Conservation (phyloP, 2,888 invertebrate species). For the Priocnemis perturbator region DNA sequence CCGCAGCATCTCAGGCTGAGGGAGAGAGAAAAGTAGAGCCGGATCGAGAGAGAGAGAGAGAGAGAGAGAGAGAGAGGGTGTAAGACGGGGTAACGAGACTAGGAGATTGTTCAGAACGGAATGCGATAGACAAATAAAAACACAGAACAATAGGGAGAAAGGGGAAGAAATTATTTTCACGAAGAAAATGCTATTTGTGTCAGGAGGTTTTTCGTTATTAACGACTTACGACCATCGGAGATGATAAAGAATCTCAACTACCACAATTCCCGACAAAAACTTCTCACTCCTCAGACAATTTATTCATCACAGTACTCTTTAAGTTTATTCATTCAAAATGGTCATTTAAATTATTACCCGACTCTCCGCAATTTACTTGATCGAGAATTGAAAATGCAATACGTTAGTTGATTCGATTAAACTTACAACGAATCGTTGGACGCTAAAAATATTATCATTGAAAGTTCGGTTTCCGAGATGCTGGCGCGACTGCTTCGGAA, state of each 20-base stretch:
- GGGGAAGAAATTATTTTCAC: conserved; percentile 35
- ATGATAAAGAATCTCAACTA: conserved; percentile 11
- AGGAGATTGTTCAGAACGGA: neutral
- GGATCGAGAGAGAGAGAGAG: conserved; percentile 27
- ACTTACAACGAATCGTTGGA: too few relatives aligned
- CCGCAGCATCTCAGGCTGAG: conserved; percentile 59
- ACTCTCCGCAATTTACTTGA: too few relatives aligned
- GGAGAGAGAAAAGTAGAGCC: conserved; percentile 30
- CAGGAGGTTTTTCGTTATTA: too few relatives aligned
- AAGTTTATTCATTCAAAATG: too few relatives aligned
- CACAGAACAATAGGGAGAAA: neutral
- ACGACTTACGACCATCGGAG: conserved; percentile 28
- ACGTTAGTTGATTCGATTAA: too few relatives aligned
- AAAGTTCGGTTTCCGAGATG: too few relatives aligned
- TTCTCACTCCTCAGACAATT: too few relatives aligned
- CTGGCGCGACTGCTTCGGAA: too few relatives aligned
- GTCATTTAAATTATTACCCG: too few relatives aligned
- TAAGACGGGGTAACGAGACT: conserved; percentile 7
- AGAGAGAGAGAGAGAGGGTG: conserved; percentile 14
- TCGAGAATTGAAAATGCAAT: too few relatives aligned
- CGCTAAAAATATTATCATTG: too few relatives aligned
- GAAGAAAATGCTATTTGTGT: conserved; percentile 25
- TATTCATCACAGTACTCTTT: too few relatives aligned
- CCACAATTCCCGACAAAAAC: conserved; percentile 6
- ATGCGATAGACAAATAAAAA: neutral